Percentiles rank a stretch among this genome's conserved stretches.
Conservation (phyloP, 2,113 vertebrate genomes). For the Lepus americanus region DNA sequence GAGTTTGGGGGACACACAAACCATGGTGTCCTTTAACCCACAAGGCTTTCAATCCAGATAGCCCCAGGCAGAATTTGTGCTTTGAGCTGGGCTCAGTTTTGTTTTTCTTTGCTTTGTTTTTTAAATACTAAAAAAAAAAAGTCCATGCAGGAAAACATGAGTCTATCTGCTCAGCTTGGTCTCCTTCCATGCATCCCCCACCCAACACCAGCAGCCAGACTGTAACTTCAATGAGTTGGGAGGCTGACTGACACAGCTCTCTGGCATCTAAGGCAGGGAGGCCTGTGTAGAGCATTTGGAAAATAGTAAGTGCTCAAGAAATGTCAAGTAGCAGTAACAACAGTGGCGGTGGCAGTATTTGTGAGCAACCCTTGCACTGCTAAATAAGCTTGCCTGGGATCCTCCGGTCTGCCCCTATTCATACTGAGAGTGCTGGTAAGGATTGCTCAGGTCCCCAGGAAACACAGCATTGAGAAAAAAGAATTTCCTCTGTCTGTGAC, state of each 20-base stretch:
- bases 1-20: background rate
- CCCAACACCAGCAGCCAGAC: background rate
- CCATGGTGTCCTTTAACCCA: background rate
- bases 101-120: slow-evolving; percentile 35
- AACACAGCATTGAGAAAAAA: background rate
- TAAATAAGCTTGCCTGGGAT: background rate
- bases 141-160: slow-evolving; percentile 23
- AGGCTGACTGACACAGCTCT: background rate
- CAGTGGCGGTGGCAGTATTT: background rate
- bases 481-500: background rate
- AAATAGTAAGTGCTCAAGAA: background rate
- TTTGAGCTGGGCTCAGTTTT: background rate
- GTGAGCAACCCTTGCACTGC: background rate
- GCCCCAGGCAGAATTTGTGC: slow-evolving; percentile 11
- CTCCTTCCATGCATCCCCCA: too few species aligned
- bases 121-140: slow-evolving; percentile 32
- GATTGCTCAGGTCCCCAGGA: background rate
- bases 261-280: background rate
- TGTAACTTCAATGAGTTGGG: background rate
- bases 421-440: background rate
- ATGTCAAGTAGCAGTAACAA: background rate
- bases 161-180: background rate
- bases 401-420: background rate
- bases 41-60: background rate
- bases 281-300: background rate